phyloP scores from a whole-genome alignment of 2,888 invertebrate genomes.

The Cotesia congregata region DNA sequence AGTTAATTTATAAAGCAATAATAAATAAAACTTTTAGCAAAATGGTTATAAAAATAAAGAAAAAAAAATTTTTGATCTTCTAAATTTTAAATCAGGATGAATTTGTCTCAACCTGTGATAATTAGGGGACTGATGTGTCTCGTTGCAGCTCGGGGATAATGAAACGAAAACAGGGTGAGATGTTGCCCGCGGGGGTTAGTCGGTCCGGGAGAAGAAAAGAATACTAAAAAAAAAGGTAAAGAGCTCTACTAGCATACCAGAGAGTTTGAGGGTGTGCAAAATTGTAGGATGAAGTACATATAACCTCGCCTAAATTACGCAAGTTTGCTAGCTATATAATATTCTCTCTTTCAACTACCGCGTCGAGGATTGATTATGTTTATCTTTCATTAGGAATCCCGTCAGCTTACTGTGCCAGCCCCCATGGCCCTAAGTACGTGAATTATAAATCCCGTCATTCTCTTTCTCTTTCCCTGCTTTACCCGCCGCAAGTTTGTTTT shows the following conservation, averaged over 20 bases:
- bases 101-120: conserved; percentile 47
- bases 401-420: conserved; percentile 40
- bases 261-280: conserved; percentile 30
- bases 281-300: conserved; percentile 25
- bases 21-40: too few species aligned
- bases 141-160: conserved; percentile 55
- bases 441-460: conserved; percentile 60
- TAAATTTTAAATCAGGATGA: conserved; percentile 39
- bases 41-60: too few species aligned
- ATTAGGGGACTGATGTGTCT: conserved; percentile 58
- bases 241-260: not conserved
- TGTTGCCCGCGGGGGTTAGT: conserved; percentile 35
- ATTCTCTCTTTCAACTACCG: conserved; percentile 63
- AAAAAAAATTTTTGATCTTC: not conserved
- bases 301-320: conserved; percentile 56
- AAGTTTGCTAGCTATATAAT: conserved; percentile 61
- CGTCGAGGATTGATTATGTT: conserved; percentile 66
- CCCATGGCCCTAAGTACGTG: conserved; percentile 54
- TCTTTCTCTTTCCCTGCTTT: conserved; percentile 6
- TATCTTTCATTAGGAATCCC: conserved; percentile 68
- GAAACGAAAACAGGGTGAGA: conserved; percentile 63
- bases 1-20: too few species aligned
- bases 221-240: conserved; percentile 23
- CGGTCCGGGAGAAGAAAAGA: conserved; percentile 18
- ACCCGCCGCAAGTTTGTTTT: conserved; percentile 7